Base-by-base conservation (phyloP, 2,113 vertebrate species). In the Gracilinanus agilis region DNA sequence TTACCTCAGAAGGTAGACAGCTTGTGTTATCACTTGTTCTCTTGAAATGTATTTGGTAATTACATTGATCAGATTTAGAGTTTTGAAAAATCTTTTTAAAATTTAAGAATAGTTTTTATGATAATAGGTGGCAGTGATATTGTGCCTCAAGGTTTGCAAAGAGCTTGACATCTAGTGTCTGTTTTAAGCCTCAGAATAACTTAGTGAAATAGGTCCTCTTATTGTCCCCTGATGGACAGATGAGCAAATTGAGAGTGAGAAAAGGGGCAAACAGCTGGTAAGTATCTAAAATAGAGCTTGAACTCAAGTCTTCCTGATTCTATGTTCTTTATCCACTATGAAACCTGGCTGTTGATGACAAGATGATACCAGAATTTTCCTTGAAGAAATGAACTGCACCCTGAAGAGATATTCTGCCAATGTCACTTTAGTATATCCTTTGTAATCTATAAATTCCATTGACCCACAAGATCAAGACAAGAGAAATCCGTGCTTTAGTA, bases 391-490 rank as follows among this genome's bases (percentile, higher is more conserved):
- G 58, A 53, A 49, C 55, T 93, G 40, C 23, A 92, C 75, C 88
- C 92, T 44, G 88, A 92, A 44, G 34, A 55, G 93, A 16, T 90
- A 24, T 53, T 55, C 90, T 96, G 92, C 67, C 96, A 91, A 91
- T 97, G 95, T 58, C 40, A 94, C 53, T 97, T 90, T 95, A n/a
- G 25, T 7, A 56, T 90, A 94, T 97, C 88, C 55, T 96, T 97
- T 96, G 90, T 95, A 97, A 95, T 98, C 95, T 97, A 97, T 98
- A 97, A 96, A 96, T 94, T 53, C 90, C 95, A 89, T 1, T 95
- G 95, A 97, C 96, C 93, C 95, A 94, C 92, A 94, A 67, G 93
- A 90, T 25, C 23, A 91, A 94, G 93, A 96, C 95, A 95, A 94
- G 88, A 95, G 93, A 56, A 96, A 61, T 55, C 93, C 90, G 88